Evolutionary conservation across 2,113 vertebrate genomes (phyloP).

Genomic region (Notarius lentiginosus): DNA sequence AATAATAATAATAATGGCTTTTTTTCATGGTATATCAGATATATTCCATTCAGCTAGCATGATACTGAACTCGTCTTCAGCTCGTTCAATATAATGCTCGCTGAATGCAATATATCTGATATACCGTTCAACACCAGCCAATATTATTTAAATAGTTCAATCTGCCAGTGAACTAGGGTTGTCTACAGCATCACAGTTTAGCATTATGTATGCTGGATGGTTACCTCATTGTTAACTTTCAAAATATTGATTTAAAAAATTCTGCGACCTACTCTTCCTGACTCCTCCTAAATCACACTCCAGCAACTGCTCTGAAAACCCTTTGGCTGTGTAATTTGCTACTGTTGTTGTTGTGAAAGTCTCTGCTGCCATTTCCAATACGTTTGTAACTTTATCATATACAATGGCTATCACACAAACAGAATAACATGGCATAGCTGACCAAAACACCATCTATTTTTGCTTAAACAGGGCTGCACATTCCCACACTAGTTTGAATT

Average conservation of each 20-base stretch:
- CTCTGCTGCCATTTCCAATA: not conserved
- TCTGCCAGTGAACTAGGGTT: not conserved
- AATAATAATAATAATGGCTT: no score
- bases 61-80: no score
- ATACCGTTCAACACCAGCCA: no score
- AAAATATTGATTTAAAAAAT: not conserved
- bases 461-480: not conserved
- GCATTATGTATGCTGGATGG: not conserved
- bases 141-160: no score
- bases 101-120: no score
- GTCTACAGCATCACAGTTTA: not conserved
- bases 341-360: not conserved
- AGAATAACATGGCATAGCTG: not conserved
- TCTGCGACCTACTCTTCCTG: not conserved
- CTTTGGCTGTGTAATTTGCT: not conserved
- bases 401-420: not conserved
- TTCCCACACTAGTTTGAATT: not conserved
- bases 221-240: not conserved
- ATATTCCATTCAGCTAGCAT: no score
- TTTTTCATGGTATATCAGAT: no score
- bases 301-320: not conserved
- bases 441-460: not conserved
- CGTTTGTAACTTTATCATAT: not conserved
- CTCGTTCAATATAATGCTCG: no score
- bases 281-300: not conserved